Percentiles rank a stretch among this genome's conserved stretches.
phyloP scores from a whole-genome alignment of 1,140 invertebrate genomes.

The Trichonephila clavipes region DNA sequence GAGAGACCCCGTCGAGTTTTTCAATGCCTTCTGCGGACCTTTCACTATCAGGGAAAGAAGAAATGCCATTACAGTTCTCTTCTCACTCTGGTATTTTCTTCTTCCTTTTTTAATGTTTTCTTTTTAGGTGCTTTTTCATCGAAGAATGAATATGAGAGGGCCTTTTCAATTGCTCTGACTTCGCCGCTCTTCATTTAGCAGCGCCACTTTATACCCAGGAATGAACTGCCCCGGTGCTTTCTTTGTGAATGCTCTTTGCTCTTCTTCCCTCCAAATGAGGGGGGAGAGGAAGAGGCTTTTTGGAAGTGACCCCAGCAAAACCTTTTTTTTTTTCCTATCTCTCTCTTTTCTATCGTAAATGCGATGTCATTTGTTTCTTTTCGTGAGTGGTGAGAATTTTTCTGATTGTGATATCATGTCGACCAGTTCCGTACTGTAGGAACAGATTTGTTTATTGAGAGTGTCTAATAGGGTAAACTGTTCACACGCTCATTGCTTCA shows the following conservation, averaged over 20 bases:
- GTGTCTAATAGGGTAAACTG: background rate
- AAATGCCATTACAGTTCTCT: conserved; percentile 43
- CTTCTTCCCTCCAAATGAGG: background rate
- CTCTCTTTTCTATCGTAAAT: background rate
- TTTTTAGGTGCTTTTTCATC: conserved; percentile 1
- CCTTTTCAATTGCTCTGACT: conserved; percentile 41
- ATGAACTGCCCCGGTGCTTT: background rate
- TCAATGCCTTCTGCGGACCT: conserved; percentile 32
- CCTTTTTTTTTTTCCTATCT: background rate
- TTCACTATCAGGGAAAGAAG: background rate
- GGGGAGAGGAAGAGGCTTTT: background rate
- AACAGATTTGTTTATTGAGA: conserved; percentile 23
- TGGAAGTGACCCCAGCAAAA: background rate
- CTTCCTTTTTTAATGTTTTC: conserved; percentile 36
- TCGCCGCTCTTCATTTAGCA: conserved; percentile 33
- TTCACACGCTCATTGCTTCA: background rate
- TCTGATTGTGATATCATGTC: conserved; percentile 13
- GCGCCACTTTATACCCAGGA: conserved; percentile 1
- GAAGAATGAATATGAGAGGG: conserved; percentile 31
- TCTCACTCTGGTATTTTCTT: conserved; percentile 1
- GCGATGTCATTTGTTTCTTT: conserved; percentile 1
- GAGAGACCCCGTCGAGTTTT: conserved; percentile 36
- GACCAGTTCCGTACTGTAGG: background rate
- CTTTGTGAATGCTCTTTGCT: conserved; percentile 8
- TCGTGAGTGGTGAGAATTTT: background rate